A percentile compares a stretch with the other conserved stretches of the same genome.
Evolutionary conservation across 2,113 vertebrate species (phyloP).

Genomic region (Eira barbara): DNA sequence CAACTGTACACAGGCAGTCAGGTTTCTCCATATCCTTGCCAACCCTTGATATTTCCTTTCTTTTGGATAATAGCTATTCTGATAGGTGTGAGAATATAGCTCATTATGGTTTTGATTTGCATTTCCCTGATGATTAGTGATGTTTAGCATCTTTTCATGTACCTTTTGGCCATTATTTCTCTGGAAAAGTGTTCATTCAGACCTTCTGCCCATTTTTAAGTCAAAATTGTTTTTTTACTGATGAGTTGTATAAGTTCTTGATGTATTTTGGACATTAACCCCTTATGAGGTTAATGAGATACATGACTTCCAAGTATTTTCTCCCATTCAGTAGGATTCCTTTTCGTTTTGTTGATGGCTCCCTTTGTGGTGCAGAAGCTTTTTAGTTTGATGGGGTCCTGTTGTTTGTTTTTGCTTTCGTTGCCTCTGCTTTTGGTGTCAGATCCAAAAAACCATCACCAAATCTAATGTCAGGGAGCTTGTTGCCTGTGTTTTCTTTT

Average conservation of each 20-base stretch:
- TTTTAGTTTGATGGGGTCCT: not conserved
- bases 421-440: not conserved
- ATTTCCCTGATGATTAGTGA: not conserved
- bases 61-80: not conserved
- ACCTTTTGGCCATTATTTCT: not conserved
- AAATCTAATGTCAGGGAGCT: not conserved
- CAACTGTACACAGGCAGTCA: not conserved
- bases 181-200: not conserved
- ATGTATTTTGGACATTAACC: not conserved
- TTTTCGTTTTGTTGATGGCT: not conserved
- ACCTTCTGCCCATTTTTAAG: not conserved
- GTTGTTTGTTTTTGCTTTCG: not conserved
- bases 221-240: not conserved
- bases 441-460: not conserved
- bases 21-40: not conserved
- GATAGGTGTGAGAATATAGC: not conserved
- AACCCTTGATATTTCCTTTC: not conserved
- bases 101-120: not conserved
- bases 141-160: not conserved
- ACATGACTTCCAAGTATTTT: not conserved
- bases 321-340: not conserved
- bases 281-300: not conserved
- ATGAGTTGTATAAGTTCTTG: not conserved
- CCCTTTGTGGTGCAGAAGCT: not conserved
- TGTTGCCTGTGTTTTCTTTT: not conserved